These are phyloP conservation scores for Hymenochirus boettgeri DNA, from an alignment of 2,113 vertebrate species.

Conservation along the genomic window DNA sequence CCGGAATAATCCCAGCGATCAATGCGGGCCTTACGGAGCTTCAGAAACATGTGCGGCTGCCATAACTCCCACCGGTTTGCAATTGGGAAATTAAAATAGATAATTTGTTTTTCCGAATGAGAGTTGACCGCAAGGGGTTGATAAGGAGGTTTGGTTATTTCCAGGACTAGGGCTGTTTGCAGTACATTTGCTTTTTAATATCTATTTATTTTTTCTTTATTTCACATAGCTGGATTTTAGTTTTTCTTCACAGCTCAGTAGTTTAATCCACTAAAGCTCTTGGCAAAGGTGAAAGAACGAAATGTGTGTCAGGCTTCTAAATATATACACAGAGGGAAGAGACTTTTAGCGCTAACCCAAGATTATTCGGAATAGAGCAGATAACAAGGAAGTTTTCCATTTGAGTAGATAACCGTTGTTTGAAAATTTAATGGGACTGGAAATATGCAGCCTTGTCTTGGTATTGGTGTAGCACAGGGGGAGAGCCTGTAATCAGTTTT, in stretches of 20 bases:
- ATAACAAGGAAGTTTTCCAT: too few species aligned
- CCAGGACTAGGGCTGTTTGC: background rate
- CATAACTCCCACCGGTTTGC: slow-evolving; percentile 7
- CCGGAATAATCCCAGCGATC: slow-evolving; percentile 9
- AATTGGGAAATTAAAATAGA: slow-evolving; percentile 2
- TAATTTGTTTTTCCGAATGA: background rate
- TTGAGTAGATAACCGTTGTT: too few species aligned
- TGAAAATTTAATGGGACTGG: too few species aligned
- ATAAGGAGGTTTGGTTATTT: background rate
- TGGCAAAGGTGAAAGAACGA: background rate
- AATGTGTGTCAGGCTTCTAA: background rate
- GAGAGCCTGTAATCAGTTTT: too few species aligned
- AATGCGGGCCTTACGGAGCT: slow-evolving; percentile 15
- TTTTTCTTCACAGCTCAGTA: too few species aligned
- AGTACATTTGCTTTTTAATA: background rate
- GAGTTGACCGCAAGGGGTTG: background rate
- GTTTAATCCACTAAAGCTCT: background rate
- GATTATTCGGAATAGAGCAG: too few species aligned
- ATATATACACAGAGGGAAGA: background rate
- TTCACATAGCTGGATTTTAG: too few species aligned
- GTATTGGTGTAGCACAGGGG: too few species aligned
- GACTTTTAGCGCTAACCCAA: too few species aligned
- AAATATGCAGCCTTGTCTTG: too few species aligned
- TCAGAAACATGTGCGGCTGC: background rate
- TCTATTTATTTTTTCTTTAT: background rate